Conservation (phyloP, 2,888 invertebrate genomes). For the Litoditis marina region DNA sequence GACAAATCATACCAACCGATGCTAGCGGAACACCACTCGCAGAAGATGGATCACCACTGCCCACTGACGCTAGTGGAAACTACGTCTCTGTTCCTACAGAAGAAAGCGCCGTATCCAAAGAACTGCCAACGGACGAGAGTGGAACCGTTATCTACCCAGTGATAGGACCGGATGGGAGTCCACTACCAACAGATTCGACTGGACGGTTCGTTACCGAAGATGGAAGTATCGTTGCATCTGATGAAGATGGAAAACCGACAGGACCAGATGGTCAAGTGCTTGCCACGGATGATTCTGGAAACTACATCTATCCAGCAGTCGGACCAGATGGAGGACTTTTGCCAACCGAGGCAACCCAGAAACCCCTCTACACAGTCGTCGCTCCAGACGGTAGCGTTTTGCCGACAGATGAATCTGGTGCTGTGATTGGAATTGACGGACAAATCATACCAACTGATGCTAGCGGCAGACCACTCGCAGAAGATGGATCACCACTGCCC, state of each 20-base stretch:
- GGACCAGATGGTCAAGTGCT: conserved; percentile 13
- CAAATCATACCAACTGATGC: conserved; percentile 32
- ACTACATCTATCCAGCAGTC: conserved; percentile 5
- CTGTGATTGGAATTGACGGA: conserved; percentile 31
- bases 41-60: conserved; percentile 22
- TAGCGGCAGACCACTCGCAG: conserved; percentile 26
- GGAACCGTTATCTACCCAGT: conserved; percentile 15
- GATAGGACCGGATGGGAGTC: conserved; percentile 19
- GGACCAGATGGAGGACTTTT: conserved; percentile 22
- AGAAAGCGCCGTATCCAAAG: background rate
- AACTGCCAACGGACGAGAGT: conserved; percentile 13
- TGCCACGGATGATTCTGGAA: conserved; percentile 22
- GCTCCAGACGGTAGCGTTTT: conserved; percentile 28
- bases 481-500: conserved; percentile 26
- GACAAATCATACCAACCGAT: conserved; percentile 17
- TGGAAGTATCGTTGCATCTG: conserved; percentile 9
- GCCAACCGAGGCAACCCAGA: conserved; percentile 17
- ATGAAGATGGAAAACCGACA: conserved; percentile 25
- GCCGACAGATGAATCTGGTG: conserved; percentile 37
- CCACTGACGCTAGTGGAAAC: conserved; percentile 24
- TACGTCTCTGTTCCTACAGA: conserved; percentile 17
- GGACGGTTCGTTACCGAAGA: conserved; percentile 1
- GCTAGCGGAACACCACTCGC: conserved; percentile 21
- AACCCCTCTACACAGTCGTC: conserved; percentile 18
- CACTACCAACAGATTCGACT: conserved; percentile 16